Percentiles rank a stretch among this genome's conserved stretches.
Conservation (phyloP, 2,888 invertebrate genomes). For the Cheilosia impressa region DNA sequence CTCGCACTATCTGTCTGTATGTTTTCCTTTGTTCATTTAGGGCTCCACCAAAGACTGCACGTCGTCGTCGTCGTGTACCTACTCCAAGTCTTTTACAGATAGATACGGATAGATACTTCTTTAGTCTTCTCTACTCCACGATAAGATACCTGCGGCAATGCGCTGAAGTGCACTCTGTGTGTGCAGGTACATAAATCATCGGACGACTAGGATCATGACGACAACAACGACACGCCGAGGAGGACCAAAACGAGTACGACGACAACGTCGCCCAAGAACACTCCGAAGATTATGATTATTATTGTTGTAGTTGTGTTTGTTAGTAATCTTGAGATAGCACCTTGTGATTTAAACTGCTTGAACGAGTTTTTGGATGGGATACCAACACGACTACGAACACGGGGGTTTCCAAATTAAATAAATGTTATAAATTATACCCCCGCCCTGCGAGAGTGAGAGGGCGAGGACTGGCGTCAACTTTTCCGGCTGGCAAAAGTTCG, state of each 20-base stretch:
- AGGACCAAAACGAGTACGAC: conserved; percentile 19
- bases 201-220: conserved; percentile 45
- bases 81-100: conserved; percentile 43
- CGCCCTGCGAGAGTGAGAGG: neutral
- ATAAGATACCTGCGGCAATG: conserved; percentile 73
- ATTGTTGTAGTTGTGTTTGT: conserved; percentile 54
- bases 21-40: conserved; percentile 66
- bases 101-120: conserved; percentile 59
- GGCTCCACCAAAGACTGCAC: conserved; percentile 17
- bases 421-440: conserved; percentile 62
- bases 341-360: conserved; percentile 58
- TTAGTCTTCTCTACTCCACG: conserved; percentile 44
- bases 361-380: conserved; percentile 26
- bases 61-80: conserved; percentile 35
- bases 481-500: conserved; percentile 29
- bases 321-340: conserved; percentile 68
- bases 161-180: conserved; percentile 69
- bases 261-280: conserved; percentile 28
- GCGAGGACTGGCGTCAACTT: neutral
- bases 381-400: neutral
- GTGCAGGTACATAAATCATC: conserved; percentile 75
- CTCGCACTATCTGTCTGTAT: neutral
- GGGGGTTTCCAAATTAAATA: conserved; percentile 63
- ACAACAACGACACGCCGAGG: conserved; percentile 28
- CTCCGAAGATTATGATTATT: conserved; percentile 65